Evolutionary conservation across 2,113 vertebrate species (phyloP).

Genomic region (Leiothrix lutea): DNA sequence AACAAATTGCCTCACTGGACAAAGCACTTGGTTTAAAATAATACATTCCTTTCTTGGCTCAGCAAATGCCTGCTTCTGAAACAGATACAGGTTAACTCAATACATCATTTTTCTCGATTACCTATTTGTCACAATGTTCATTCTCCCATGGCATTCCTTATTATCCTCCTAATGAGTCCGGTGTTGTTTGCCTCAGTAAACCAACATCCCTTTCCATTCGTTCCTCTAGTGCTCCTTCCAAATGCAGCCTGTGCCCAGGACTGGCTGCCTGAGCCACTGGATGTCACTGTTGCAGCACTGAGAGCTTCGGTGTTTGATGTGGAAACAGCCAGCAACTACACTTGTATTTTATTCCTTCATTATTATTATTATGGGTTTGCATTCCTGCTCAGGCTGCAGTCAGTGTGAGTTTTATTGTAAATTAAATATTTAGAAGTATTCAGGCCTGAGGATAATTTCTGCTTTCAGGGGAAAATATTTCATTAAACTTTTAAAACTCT

Average conservation of each 20-base stretch:
- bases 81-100: not conserved
- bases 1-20: not conserved
- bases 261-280: conserved; percentile 29
- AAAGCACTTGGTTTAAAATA: not conserved
- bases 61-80: not conserved
- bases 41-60: not conserved
- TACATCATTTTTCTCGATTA: not conserved
- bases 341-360: not conserved
- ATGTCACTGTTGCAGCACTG: conserved; percentile 63
- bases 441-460: not conserved
- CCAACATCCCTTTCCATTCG: not conserved
- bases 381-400: not conserved
- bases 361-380: not conserved
- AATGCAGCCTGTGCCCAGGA: not conserved
- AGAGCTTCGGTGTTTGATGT: not conserved
- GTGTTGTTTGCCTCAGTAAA: not conserved
- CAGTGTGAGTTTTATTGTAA: not conserved
- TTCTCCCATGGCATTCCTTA: not conserved
- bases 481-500: not conserved
- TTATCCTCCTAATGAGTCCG: not conserved
- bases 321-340: not conserved
- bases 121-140: not conserved
- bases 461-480: not conserved
- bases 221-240: not conserved
- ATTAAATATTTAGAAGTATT: not conserved